A percentile compares a stretch with the other conserved stretches of the same genome.
phyloP scores from a whole-genome alignment of 1,140 invertebrate genomes.

The Drosophila pachea region DNA sequence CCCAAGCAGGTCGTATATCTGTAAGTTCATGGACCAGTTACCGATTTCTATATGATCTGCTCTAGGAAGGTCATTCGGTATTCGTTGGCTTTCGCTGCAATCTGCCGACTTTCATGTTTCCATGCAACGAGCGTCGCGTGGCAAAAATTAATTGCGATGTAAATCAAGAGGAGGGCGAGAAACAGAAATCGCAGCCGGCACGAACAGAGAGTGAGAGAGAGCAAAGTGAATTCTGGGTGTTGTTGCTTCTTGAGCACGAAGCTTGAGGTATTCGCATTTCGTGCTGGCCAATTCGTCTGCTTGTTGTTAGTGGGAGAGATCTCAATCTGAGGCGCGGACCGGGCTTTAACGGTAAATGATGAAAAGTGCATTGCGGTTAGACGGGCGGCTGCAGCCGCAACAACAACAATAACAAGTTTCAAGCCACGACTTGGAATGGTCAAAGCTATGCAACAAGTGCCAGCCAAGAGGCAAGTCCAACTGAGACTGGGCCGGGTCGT shows the following conservation, averaged over 20 bases:
- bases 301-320: not conserved
- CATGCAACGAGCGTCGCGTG: slow-evolving; percentile 54
- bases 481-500: slow-evolving; percentile 37
- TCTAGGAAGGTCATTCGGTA: slow-evolving; percentile 29
- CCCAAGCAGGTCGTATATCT: no score
- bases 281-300: slow-evolving; percentile 8
- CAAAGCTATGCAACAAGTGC: slow-evolving; percentile 69
- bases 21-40: not conserved
- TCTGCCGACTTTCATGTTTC: slow-evolving; percentile 35
- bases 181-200: slow-evolving; percentile 48
- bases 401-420: slow-evolving; percentile 55
- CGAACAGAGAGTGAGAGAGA: slow-evolving; percentile 21
- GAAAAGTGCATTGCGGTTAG: slow-evolving; percentile 47
- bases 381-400: slow-evolving; percentile 8
- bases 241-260: slow-evolving; percentile 16
- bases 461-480: slow-evolving; percentile 30
- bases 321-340: not conserved
- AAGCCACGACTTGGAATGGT: slow-evolving; percentile 61
- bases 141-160: slow-evolving; percentile 64
- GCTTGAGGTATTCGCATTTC: slow-evolving; percentile 24
- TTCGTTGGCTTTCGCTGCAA: slow-evolving; percentile 14
- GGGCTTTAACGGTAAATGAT: slow-evolving; percentile 53
- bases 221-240: slow-evolving; percentile 40
- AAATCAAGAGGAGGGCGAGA: slow-evolving; percentile 47
- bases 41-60: not conserved